These are phyloP conservation scores for Epirrhoe tristata DNA, from an alignment of 2,888 invertebrate genomes.

Conservation along the genomic window DNA sequence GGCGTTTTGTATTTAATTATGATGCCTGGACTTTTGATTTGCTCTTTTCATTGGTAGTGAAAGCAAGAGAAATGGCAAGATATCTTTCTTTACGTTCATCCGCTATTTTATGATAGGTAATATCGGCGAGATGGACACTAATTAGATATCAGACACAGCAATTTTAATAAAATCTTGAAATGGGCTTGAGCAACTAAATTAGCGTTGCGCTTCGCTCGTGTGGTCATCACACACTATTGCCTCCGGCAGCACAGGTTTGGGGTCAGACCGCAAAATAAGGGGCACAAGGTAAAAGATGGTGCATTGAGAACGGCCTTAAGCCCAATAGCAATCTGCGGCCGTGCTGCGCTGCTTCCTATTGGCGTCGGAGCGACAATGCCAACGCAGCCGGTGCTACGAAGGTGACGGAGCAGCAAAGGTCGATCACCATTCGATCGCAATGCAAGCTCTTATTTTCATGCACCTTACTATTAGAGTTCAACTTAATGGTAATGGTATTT, in stretches of 20 bases:
- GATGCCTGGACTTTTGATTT: slow-evolving; percentile 29
- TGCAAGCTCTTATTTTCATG: slow-evolving; percentile 43
- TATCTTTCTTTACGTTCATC: slow-evolving; percentile 16
- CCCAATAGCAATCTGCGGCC: slow-evolving; percentile 82
- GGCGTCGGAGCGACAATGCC: slow-evolving; percentile 82
- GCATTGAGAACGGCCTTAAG: slow-evolving; percentile 85
- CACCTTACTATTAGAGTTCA: slow-evolving; percentile 28
- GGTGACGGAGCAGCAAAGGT: slow-evolving; percentile 77
- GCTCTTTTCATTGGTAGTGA: slow-evolving; percentile 27
- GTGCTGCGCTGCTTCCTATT: slow-evolving; percentile 79
- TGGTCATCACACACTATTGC: slow-evolving; percentile 56
- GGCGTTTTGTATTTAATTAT: slow-evolving; percentile 24
- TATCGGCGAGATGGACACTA: slow-evolving; percentile 1
- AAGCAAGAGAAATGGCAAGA: slow-evolving; percentile 28
- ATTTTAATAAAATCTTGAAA: slow-evolving; percentile 10
- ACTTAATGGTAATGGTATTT: not conserved
- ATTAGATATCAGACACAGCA: slow-evolving; percentile 1
- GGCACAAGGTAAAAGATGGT: slow-evolving; percentile 86
- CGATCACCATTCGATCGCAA: slow-evolving; percentile 66
- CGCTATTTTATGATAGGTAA: slow-evolving; percentile 21
- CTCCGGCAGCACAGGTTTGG: slow-evolving; percentile 62
- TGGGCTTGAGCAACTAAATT: slow-evolving; percentile 27
- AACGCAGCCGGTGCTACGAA: slow-evolving; percentile 70
- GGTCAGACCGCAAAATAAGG: slow-evolving; percentile 79
- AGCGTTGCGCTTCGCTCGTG: slow-evolving; percentile 41